Percentiles rank a stretch among this genome's conserved stretches.
Evolutionary conservation across 2,888 invertebrate genomes (phyloP).

Genomic region (Limnephilus lunatus): DNA sequence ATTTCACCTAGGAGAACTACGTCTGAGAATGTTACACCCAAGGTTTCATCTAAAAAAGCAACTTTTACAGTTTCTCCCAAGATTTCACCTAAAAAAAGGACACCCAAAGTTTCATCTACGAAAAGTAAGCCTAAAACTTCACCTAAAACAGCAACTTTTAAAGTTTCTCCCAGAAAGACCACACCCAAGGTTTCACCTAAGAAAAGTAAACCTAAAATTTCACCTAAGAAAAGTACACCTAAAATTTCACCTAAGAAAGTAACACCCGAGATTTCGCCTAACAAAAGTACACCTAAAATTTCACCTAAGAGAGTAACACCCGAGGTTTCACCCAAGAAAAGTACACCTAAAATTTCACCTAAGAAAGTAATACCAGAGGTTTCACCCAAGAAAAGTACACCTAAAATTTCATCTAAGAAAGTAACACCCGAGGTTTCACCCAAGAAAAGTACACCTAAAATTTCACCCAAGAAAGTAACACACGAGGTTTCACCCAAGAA

Average conservation of each 20-base stretch:
- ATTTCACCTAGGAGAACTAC: background rate
- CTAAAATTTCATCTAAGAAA: background rate
- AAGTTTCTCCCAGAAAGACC: too few relatives aligned
- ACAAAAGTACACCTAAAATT: background rate
- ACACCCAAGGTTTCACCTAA: background rate
- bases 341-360: background rate
- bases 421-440: background rate
- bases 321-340: background rate
- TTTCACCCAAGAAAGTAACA: background rate
- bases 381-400: too few relatives aligned
- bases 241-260: background rate
- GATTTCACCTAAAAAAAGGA: background rate
- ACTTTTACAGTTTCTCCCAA: background rate
- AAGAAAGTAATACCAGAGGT: background rate
- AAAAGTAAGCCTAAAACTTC: background rate
- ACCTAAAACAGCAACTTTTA: too few relatives aligned
- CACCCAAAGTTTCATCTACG: too few relatives aligned
- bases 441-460: background rate
- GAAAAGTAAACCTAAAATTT: background rate
- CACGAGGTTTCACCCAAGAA: background rate
- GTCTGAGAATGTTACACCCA: background rate
- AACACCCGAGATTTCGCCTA: background rate
- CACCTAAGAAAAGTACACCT: background rate
- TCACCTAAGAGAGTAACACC: background rate
- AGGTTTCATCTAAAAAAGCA: background rate